Evolutionary conservation across 2,797 vertebrate genomes (phyloP), one percentile per base, ranked within the genome.

Genomic region (Buphagus erythrorhynchus): DNA sequence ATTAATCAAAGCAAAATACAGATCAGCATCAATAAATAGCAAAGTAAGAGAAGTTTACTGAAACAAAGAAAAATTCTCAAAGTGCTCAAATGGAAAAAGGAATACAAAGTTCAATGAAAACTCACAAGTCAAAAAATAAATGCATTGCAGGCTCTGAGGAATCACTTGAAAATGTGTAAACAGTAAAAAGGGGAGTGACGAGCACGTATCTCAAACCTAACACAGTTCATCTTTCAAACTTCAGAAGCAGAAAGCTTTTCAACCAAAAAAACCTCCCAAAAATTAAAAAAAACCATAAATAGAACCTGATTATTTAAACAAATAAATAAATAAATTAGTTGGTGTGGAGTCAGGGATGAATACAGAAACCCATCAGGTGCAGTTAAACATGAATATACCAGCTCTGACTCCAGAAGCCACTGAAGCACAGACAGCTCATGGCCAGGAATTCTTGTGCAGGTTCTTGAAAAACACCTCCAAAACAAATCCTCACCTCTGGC

Each of bases 311-410:
- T 46, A 48, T 25, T 25, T 14, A 48, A 25, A 48, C 15, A 25
- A 48, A 25, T 9, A 14, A 46, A 24, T 45, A 11, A 45, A 45
- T 45, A 11, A 45, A 45, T 20, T 2, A 48, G 8, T 1, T n/a
- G 42, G 5, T 8, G 5, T 3, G 16, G 11, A 36, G 31, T 59
- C 43, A 52, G 52, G 21, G 71, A 14, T 15, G 20, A 54, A 31
- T 2, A 57, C 9, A 77, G 33, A 61, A 77, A 35, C 28, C 15
- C 36, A 38, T 3, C 6, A 15, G 2, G 1, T 6, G 8, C 9
- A 40, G 13, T 4, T 26, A 58, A 90, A 67, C 3, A 59, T 8
- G 66, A 38, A 48, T 14, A 6, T 4, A 28, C 0, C 1, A 3
- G 19, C 16, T 51, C 29, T 61, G 48, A 16, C 33, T n/a, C 42